phyloP scores from a whole-genome alignment of 2,113 vertebrate genomes.

The Bujurquina vittata region DNA sequence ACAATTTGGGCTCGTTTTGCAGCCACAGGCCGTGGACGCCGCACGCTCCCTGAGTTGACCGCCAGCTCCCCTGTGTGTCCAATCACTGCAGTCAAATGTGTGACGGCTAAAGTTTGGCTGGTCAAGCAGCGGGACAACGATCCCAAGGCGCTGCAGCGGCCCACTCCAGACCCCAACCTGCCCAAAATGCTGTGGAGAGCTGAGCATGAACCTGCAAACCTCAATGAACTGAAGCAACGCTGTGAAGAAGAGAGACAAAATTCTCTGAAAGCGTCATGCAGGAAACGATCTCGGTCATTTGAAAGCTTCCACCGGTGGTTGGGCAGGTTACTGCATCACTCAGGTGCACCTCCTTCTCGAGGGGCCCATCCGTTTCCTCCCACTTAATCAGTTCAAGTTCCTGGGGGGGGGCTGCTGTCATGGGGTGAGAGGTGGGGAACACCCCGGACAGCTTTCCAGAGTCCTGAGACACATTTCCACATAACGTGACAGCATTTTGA shows the following conservation, averaged over 20 bases:
- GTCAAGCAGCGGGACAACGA: neutral
- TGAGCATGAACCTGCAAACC: neutral
- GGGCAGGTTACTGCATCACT: neutral
- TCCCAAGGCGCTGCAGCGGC: neutral
- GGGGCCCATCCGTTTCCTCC: neutral
- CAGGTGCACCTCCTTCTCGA: neutral
- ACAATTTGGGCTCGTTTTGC: no score
- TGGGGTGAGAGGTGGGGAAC: neutral
- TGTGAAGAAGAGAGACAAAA: fast-evolving
- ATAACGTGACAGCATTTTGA: no score
- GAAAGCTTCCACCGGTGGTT: fast-evolving
- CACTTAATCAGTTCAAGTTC: neutral
- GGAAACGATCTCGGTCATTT: no score
- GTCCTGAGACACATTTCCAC: neutral
- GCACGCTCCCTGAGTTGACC: no score
- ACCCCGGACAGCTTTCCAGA: neutral
- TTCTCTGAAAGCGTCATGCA: neutral
- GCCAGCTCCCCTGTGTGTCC: no score
- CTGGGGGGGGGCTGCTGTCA: neutral
- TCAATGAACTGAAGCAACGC: neutral
- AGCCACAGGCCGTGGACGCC: neutral
- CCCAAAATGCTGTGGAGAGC: neutral
- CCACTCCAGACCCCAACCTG: neutral
- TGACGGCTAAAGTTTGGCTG: no score
- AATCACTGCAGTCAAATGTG: no score